A percentile compares a stretch with the other conserved stretches of the same genome.
Conservation (phyloP, 2,797 vertebrate species). For the Chiroxiphia lanceolata region DNA sequence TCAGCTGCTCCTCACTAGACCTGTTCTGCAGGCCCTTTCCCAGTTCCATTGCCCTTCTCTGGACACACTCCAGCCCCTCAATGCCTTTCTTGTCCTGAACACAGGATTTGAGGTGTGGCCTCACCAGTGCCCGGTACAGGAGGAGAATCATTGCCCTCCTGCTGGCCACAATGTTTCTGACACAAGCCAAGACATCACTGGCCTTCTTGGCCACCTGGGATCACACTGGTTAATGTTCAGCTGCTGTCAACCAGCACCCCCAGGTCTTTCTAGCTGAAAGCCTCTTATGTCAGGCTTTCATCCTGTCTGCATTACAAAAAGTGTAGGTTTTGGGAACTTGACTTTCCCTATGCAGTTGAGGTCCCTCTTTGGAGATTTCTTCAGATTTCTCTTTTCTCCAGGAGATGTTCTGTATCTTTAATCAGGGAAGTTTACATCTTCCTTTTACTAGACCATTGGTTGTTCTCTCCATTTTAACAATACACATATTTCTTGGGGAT, state of each 20-base stretch:
- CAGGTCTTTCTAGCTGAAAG: background rate
- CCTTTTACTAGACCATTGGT: background rate
- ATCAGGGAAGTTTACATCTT: background rate
- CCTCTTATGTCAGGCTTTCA: background rate
- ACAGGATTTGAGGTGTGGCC: background rate
- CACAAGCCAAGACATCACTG: background rate
- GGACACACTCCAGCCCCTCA: background rate
- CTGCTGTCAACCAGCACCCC: background rate
- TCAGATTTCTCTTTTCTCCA: background rate
- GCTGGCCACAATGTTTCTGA: background rate
- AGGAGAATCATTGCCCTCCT: background rate
- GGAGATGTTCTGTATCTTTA: background rate
- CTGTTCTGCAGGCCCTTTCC: background rate
- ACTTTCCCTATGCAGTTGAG: background rate
- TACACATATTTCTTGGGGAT: constrained; percentile 2
- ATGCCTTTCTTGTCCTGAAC: background rate
- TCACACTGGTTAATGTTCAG: background rate
- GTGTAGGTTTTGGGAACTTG: background rate
- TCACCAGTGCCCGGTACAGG: background rate
- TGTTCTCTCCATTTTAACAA: constrained; percentile 15
- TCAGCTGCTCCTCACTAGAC: background rate
- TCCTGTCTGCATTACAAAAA: background rate
- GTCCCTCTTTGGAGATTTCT: background rate
- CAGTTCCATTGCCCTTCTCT: background rate
- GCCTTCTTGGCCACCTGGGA: background rate